Conservation (phyloP, 2,113 vertebrate genomes). For the Ictalurus furcatus region DNA sequence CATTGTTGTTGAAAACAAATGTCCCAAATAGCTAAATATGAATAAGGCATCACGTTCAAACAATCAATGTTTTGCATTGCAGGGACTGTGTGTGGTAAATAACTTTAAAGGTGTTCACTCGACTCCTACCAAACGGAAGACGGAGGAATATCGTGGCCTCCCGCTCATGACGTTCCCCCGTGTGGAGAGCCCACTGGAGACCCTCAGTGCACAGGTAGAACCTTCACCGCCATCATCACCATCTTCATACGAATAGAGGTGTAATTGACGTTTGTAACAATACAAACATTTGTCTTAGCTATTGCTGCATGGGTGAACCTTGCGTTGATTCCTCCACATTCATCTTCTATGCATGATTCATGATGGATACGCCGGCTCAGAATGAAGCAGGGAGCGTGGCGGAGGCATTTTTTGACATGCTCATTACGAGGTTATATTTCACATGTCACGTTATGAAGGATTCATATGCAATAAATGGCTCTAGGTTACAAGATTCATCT, state of each 20-base stretch:
- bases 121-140: slow-evolving; percentile 83
- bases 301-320: neutral
- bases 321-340: neutral
- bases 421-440: neutral
- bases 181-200: slow-evolving; percentile 96
- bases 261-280: neutral
- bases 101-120: slow-evolving; percentile 91
- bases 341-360: neutral
- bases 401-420: neutral
- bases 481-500: neutral
- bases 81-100: slow-evolving; percentile 96
- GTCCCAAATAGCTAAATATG: neutral
- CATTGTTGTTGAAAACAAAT: neutral
- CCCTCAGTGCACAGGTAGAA: slow-evolving; percentile 93
- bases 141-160: slow-evolving; percentile 87
- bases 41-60: neutral
- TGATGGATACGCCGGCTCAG: neutral
- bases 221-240: neutral
- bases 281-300: neutral
- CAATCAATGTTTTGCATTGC: slow-evolving; percentile 4
- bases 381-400: neutral
- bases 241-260: neutral
- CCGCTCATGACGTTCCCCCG: slow-evolving; percentile 96
- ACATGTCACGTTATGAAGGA: neutral
- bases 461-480: neutral